Evolutionary conservation across 2,888 invertebrate genomes (phyloP).

Genomic region (Rhagophthalmus giganteus): DNA sequence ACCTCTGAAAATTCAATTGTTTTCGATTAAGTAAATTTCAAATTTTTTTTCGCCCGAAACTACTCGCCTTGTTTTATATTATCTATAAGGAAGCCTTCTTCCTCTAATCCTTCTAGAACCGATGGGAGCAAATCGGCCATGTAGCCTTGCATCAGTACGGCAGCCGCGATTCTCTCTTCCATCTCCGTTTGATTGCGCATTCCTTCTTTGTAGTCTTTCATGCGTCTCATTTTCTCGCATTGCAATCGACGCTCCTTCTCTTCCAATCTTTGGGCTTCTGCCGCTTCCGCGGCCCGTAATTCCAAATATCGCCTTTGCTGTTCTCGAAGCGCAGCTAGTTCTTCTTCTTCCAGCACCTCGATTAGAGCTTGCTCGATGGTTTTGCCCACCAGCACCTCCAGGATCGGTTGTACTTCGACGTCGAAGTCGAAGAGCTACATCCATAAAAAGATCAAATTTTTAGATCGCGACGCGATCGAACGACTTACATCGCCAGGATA

Average conservation of each 20-base stretch:
- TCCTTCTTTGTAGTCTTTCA: conserved; percentile 71
- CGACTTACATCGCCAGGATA: conserved; percentile 83
- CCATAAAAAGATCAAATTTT: too few species aligned
- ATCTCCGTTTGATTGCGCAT: conserved; percentile 68
- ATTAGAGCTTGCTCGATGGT: conserved; percentile 86
- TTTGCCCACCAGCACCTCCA: conserved; percentile 87
- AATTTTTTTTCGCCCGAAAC: too few species aligned
- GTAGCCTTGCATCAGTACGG: conserved; percentile 82
- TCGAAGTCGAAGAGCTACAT: conserved; percentile 87
- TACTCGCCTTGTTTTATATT: conserved; percentile 62
- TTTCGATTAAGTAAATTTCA: background rate
- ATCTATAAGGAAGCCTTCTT: conserved; percentile 71
- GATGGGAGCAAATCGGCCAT: conserved; percentile 84
- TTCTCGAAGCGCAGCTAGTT: conserved; percentile 76
- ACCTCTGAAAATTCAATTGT: conserved; percentile 59
- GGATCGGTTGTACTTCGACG: conserved; percentile 84
- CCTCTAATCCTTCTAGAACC: conserved; percentile 78
- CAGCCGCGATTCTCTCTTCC: conserved; percentile 78
- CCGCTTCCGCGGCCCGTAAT: conserved; percentile 78
- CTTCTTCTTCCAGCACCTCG: conserved; percentile 92
- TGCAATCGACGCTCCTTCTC: conserved; percentile 73
- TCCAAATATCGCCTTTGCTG: conserved; percentile 75
- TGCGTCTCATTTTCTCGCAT: conserved; percentile 73
- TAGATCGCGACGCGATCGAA: too few species aligned
- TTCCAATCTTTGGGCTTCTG: conserved; percentile 78